A percentile compares a stretch with the other conserved stretches of the same genome.
phyloP scores from a whole-genome alignment of 2,797 vertebrate genomes.

The Amniataba percoides region DNA sequence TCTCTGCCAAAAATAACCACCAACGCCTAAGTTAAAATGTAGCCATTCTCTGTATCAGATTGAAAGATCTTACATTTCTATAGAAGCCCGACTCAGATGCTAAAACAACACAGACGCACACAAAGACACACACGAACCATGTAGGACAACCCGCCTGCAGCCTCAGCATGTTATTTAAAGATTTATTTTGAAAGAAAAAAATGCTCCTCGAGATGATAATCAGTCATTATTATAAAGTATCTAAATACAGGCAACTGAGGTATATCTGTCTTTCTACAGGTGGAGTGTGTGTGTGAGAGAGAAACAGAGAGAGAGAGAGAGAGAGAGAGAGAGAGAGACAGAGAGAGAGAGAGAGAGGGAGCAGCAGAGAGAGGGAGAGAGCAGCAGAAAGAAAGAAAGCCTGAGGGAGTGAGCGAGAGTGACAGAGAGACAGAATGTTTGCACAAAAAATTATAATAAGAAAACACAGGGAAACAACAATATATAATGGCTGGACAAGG shows the following conservation, averaged over 20 bases:
- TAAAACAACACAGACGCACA: conserved; percentile 9
- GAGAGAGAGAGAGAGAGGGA: conserved; percentile 19
- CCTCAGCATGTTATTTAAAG: conserved; percentile 64
- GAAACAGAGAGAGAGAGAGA: conserved; percentile 1
- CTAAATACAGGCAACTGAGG: conserved; percentile 89
- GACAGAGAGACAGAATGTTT: conserved; percentile 25
- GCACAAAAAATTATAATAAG: conserved; percentile 24
- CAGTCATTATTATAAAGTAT: conserved; percentile 84
- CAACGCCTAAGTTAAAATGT: background rate
- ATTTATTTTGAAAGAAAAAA: conserved; percentile 83
- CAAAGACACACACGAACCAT: conserved; percentile 1
- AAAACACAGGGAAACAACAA: conserved; percentile 14
- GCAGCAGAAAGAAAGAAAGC: conserved; percentile 23
- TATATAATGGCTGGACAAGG: conserved; percentile 19
- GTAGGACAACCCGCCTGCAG: conserved; percentile 22
- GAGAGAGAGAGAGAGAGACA: background rate
- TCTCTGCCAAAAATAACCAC: conserved; percentile 4
- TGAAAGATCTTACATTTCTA: background rate
- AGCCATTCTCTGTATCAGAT: conserved; percentile 8
- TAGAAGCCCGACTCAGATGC: conserved; percentile 1
- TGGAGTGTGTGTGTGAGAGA: conserved; percentile 46
- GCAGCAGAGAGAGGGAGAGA: conserved; percentile 17
- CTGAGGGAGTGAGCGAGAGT: conserved; percentile 14
- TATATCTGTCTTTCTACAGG: conserved; percentile 83
- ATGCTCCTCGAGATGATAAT: conserved; percentile 76